Evolutionary conservation across 2,888 invertebrate species (phyloP).

Genomic region (Tineola bisselliella): DNA sequence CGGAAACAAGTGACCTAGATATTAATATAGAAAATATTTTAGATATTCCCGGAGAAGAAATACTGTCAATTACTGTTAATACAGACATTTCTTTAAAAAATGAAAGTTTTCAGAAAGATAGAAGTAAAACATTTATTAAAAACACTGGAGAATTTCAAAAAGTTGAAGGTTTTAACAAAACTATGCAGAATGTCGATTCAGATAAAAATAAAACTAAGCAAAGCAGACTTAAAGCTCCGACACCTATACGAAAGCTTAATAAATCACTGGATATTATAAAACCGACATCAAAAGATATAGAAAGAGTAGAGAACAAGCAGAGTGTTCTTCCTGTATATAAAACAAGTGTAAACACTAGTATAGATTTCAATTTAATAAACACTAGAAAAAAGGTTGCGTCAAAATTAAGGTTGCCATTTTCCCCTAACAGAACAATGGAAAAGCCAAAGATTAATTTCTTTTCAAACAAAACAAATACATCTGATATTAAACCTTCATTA

Average conservation of each 20-base stretch:
- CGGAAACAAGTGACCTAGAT: slow-evolving; percentile 56
- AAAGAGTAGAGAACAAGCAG: slow-evolving; percentile 35
- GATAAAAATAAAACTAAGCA: slow-evolving; percentile 41
- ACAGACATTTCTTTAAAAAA: slow-evolving; percentile 24
- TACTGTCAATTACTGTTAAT: slow-evolving; percentile 22
- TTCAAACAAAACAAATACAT: slow-evolving; percentile 39
- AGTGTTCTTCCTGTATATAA: slow-evolving; percentile 53
- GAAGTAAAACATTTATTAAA: slow-evolving; percentile 50
- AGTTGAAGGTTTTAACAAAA: neutral
- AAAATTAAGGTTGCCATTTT: slow-evolving; percentile 54
- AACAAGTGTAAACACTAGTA: slow-evolving; percentile 30
- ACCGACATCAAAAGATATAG: slow-evolving; percentile 31
- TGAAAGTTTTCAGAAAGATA: slow-evolving; percentile 34
- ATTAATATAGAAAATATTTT: slow-evolving; percentile 49
- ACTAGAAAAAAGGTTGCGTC: slow-evolving; percentile 41
- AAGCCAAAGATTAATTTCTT: slow-evolving; percentile 57
- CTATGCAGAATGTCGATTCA: slow-evolving; percentile 18
- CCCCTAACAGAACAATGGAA: slow-evolving; percentile 51
- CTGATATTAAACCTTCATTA: slow-evolving; percentile 42
- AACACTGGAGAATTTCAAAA: slow-evolving; percentile 23
- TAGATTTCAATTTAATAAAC: neutral
- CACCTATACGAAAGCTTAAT: slow-evolving; percentile 42
- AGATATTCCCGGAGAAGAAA: slow-evolving; percentile 33
- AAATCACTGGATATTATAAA: slow-evolving; percentile 45
- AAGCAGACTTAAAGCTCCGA: slow-evolving; percentile 40